Evolutionary conservation across 2,113 vertebrate species (phyloP).

Genomic region (Muscicapa adusta): DNA sequence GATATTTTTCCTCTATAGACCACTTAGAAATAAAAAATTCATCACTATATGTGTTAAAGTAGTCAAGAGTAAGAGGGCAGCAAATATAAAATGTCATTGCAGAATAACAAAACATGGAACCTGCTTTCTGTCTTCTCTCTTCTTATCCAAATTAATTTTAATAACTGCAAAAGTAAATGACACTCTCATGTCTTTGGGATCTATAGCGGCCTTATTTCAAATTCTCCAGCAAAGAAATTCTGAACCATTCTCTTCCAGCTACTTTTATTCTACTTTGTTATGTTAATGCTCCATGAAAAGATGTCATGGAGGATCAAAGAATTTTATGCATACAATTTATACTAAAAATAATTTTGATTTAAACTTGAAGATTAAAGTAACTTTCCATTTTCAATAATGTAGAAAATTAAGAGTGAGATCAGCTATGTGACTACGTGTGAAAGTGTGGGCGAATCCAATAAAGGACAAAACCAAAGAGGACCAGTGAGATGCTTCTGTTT

Average conservation of each 20-base stretch:
- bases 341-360: slow-evolving; percentile 32
- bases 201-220: slow-evolving; percentile 12
- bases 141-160: neutral
- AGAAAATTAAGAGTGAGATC: neutral
- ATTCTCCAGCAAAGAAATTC: slow-evolving; percentile 6
- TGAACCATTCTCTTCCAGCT: neutral
- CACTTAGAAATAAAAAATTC: neutral
- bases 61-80: neutral
- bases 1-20: neutral
- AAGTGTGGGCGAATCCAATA: neutral
- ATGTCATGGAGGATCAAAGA: slow-evolving; percentile 11
- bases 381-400: neutral
- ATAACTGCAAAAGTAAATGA: neutral
- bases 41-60: neutral
- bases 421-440: neutral
- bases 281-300: slow-evolving; percentile 7
- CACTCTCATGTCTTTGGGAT: neutral
- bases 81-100: neutral
- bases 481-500: neutral
- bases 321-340: neutral
- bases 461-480: neutral
- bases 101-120: neutral
- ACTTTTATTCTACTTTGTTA: slow-evolving; percentile 40
- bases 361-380: neutral
- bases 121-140: neutral